Evolutionary conservation across 2,797 vertebrate genomes (phyloP).

Genomic region (Jordanella pulchra): DNA sequence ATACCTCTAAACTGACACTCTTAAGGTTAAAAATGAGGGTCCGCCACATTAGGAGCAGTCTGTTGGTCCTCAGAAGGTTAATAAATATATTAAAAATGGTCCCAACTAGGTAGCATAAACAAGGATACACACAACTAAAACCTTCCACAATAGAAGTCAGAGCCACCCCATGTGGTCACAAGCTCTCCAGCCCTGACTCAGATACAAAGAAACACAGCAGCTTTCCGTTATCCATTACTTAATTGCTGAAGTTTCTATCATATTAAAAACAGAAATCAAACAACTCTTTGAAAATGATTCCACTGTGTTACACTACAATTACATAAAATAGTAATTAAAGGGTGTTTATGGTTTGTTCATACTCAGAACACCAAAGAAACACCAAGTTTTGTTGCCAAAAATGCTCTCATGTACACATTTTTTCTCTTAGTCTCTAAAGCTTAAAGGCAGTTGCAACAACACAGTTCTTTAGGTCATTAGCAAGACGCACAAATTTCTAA

Average conservation of each 20-base stretch:
- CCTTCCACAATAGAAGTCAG: slow-evolving; percentile 60
- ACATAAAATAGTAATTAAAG: neutral
- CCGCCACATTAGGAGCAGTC: too few relatives aligned
- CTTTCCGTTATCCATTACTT: slow-evolving; percentile 3
- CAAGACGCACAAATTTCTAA: neutral
- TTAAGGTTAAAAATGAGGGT: too few relatives aligned
- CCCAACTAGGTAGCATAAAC: too few relatives aligned
- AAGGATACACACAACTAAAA: slow-evolving; percentile 39
- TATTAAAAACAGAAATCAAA: neutral
- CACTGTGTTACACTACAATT: neutral
- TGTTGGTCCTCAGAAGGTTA: too few relatives aligned
- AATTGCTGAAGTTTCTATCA: slow-evolving; percentile 18
- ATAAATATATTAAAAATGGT: too few relatives aligned
- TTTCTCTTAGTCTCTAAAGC: neutral
- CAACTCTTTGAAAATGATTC: neutral
- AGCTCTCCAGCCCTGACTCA: slow-evolving; percentile 40
- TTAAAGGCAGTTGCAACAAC: neutral
- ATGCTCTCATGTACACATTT: neutral
- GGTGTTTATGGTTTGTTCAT: too few relatives aligned
- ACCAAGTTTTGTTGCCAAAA: neutral
- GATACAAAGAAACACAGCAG: slow-evolving; percentile 9
- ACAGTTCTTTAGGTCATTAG: neutral
- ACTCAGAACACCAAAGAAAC: neutral
- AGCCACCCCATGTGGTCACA: slow-evolving; percentile 64
- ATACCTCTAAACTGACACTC: too few relatives aligned